Conservation (phyloP, 2,113 vertebrate species). For the Brachyhypopomus gauderio region DNA sequence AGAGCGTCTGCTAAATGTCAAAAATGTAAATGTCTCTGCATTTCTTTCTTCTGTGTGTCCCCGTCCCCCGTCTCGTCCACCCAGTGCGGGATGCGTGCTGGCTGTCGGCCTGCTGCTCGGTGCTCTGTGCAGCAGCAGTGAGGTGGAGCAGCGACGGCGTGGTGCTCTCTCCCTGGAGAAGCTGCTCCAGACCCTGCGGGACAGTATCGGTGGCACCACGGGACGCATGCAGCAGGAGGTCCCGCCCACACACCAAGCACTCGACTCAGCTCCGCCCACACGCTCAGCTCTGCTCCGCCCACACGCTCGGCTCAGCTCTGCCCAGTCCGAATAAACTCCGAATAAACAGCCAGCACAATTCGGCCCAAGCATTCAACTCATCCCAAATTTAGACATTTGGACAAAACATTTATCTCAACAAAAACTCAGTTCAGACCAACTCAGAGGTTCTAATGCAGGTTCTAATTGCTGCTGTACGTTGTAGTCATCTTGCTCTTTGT, state of each 20-base stretch:
- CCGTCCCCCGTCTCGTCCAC: constrained; percentile 22
- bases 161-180: constrained; percentile 72
- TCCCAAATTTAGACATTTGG: too few relatives aligned
- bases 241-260: constrained; percentile 12
- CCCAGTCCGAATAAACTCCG: not conserved
- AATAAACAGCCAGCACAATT: too few relatives aligned
- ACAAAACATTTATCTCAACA: too few relatives aligned
- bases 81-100: constrained; percentile 84
- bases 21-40: too few relatives aligned
- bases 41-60: too few relatives aligned
- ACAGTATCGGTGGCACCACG: constrained; percentile 72
- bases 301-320: too few relatives aligned
- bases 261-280: not conserved
- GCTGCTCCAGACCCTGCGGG: constrained; percentile 77
- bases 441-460: not conserved
- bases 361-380: too few relatives aligned
- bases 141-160: constrained; percentile 68
- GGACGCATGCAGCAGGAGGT: constrained; percentile 91
- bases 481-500: not conserved
- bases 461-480: not conserved
- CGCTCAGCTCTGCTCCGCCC: not conserved
- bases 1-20: too few relatives aligned
- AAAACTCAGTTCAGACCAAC: too few relatives aligned
- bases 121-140: constrained; percentile 80
- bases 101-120: constrained; percentile 86